Evolutionary conservation across 2,797 vertebrate genomes (phyloP).

Genomic region (Hipposideros larvatus): DNA sequence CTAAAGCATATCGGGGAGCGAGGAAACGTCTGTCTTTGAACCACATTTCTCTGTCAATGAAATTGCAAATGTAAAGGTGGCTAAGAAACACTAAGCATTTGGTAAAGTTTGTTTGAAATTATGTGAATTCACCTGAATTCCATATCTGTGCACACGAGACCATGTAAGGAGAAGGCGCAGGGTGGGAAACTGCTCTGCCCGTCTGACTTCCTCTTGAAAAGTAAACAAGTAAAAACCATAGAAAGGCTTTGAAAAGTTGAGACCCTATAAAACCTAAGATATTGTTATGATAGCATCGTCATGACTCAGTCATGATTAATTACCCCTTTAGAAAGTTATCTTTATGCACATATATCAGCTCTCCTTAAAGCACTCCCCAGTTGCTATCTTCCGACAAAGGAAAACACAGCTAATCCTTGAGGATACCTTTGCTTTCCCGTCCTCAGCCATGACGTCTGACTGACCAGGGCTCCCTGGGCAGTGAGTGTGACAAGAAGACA

Average conservation of each 20-base stretch:
- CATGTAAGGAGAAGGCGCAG: rapidly evolving
- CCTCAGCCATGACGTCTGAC: neutral
- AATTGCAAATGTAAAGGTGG: neutral
- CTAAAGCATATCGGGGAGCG: rapidly evolving
- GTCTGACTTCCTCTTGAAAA: neutral
- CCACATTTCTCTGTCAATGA: neutral
- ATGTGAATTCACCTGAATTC: neutral
- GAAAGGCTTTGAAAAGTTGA: neutral
- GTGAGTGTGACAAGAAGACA: neutral
- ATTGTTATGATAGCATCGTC: neutral
- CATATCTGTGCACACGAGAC: neutral
- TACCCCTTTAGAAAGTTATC: neutral
- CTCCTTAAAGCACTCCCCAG: neutral
- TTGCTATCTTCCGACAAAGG: neutral
- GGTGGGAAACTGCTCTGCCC: neutral
- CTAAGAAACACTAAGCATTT: neutral
- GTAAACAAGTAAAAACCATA: neutral
- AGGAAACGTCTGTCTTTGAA: rapidly evolving
- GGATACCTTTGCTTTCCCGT: neutral
- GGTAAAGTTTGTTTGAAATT: neutral
- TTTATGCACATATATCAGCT: neutral
- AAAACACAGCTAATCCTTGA: neutral
- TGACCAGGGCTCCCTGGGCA: rapidly evolving
- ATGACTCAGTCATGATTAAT: neutral
- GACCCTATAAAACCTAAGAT: neutral